Evolutionary conservation across 2,113 vertebrate species (phyloP), one percentile per base, ranked within the genome.

Genomic region (Rhegmatorhina hoffmannsi): DNA sequence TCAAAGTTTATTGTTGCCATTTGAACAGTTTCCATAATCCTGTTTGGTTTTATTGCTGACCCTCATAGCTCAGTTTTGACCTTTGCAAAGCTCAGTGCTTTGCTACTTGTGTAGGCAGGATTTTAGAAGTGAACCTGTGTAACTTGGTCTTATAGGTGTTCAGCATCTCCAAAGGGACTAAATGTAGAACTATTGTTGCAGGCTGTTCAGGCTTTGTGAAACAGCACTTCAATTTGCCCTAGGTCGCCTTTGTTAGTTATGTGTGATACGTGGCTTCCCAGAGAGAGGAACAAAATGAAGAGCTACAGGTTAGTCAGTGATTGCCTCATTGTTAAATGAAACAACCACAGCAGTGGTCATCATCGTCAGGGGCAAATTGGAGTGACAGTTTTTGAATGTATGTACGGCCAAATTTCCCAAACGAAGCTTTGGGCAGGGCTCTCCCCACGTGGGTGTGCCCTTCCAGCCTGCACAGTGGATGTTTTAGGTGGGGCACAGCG

Each of bases 291-390:
- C 25, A 23, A 44, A 75, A 40, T 7, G n/a, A 26, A 36, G 10
- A 34, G n/a, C 82, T 85, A 26, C 3, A 18, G 13, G 10, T 69
- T 74, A 29, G 74, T 84, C 14, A 9, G 26, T 33, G 56, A 15
- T 38, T 50, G 16, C 20, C 26, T 84, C 7, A 13, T 28, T 24
- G 4, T 53, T 59, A 74, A 66, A 25, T 6, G 2, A 33, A 67
- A 25, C 44, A 43, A 36, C 21, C 9, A 11, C 5, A 47, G 9
- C 14, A 24, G 36, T 0, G 0, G 21, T 70, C 3, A 0, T 56
- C 23, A 19, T 47, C 10, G 29, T 56, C 1, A 12, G 12, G 15
- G 17, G 5, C 10, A 53, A 89, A 77, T 14, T 58, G 14, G 13
- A 72, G 3, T 40, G n/a, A 21, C 3, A 4, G 5, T 17, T 95